Evolutionary conservation across 2,797 vertebrate genomes (phyloP).

Genomic region (Hyperoplus immaculatus): DNA sequence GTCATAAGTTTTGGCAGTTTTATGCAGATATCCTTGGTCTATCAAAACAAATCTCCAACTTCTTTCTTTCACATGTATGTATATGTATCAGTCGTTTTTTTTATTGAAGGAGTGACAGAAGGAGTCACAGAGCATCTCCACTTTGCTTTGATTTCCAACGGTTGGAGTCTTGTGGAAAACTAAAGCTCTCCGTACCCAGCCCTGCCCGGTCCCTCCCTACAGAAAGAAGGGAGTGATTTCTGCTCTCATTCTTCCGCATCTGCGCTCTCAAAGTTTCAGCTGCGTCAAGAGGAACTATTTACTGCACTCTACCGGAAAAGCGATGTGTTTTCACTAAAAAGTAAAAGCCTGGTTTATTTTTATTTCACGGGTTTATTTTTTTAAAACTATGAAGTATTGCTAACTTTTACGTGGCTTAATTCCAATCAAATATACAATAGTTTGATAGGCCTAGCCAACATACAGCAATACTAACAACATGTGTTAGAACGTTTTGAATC

Average conservation of each 20-base stretch:
- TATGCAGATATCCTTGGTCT: too few relatives aligned
- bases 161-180: not conserved
- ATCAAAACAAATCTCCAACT: too few relatives aligned
- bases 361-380: not conserved
- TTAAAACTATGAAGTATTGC: too few relatives aligned
- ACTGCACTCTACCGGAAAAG: conserved; percentile 2
- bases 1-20: too few relatives aligned
- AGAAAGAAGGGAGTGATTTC: not conserved
- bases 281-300: not conserved
- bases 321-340: not conserved
- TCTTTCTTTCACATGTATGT: not conserved
- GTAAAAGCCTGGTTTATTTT: conserved; percentile 7
- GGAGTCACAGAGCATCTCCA: not conserved
- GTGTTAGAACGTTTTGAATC: too few relatives aligned
- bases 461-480: too few relatives aligned
- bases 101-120: not conserved
- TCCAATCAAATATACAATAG: too few relatives aligned
- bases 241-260: conserved; percentile 73
- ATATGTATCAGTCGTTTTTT: not conserved
- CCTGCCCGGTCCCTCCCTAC: too few relatives aligned
- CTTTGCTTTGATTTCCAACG: not conserved
- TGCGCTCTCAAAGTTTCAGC: conserved; percentile 57
- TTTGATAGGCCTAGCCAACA: too few relatives aligned
- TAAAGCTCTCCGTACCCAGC: not conserved
- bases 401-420: too few relatives aligned